These are phyloP conservation scores for Lissonota sp. DNA, from an alignment of 2,888 invertebrate genomes.

Conservation along the genomic window DNA sequence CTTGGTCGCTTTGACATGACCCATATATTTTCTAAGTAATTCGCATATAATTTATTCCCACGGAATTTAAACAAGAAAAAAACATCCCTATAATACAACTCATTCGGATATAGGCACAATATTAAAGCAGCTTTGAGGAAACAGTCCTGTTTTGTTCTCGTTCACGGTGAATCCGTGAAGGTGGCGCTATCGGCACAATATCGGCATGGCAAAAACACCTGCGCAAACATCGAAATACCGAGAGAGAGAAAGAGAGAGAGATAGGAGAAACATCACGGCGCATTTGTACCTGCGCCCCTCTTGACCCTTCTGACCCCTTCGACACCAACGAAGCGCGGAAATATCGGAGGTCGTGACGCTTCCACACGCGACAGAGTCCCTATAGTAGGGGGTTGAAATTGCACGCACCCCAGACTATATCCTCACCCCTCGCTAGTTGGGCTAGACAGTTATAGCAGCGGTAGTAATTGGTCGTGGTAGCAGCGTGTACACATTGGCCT, in stretches of 20 bases:
- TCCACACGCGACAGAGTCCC: conserved; percentile 48
- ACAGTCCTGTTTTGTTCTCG: conserved; percentile 18
- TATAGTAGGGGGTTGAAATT: conserved; percentile 1
- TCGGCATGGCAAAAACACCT: conserved; percentile 69
- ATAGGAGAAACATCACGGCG: conserved; percentile 42
- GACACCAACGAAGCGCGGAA: conserved; percentile 9
- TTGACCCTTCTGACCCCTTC: background rate
- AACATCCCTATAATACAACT: no score
- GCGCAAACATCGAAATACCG: conserved; percentile 69
- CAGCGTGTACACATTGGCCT: background rate
- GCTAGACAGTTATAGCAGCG: conserved; percentile 1
- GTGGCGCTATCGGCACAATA: conserved; percentile 41
- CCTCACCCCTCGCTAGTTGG: conserved; percentile 19
- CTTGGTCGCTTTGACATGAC: no score
- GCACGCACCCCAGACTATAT: conserved; percentile 21
- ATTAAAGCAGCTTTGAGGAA: no score
- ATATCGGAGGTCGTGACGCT: conserved; percentile 59
- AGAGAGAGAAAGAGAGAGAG: conserved; percentile 43
- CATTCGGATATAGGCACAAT: no score
- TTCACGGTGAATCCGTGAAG: conserved; percentile 42
- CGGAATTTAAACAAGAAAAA: no score
- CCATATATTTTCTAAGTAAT: no score
- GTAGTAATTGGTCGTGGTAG: conserved; percentile 20
- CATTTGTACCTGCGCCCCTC: conserved; percentile 3
- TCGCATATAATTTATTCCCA: no score